Evolutionary conservation across 2,797 vertebrate genomes (phyloP).

Genomic region (Arrhamphus sclerolepis): DNA sequence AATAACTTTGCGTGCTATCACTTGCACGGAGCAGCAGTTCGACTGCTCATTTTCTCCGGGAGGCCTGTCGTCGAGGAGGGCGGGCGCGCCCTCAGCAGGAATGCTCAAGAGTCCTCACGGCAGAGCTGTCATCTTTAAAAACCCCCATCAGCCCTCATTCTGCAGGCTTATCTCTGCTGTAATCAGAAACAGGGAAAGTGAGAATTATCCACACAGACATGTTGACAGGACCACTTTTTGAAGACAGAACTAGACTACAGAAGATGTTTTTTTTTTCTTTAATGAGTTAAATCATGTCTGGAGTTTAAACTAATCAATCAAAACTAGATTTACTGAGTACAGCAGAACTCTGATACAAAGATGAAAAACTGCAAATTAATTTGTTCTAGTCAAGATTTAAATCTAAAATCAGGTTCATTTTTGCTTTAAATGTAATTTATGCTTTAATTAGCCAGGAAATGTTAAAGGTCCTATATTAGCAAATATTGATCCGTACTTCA

Average conservation of each 20-base stretch:
- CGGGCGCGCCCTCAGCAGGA: constrained; percentile 48
- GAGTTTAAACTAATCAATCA: no score
- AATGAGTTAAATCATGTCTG: constrained; percentile 4
- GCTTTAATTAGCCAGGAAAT: no score
- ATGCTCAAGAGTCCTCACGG: constrained; percentile 36
- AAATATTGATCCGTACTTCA: no score
- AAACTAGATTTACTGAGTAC: no score
- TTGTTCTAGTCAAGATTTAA: no score
- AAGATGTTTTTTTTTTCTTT: neutral
- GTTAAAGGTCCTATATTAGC: no score
- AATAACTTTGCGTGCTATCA: constrained; percentile 43
- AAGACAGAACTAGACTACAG: neutral
- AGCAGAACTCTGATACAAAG: no score
- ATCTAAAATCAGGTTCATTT: no score
- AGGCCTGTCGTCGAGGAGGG: constrained; percentile 29
- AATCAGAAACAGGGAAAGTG: no score
- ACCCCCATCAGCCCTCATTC: constrained; percentile 5
- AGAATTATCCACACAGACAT: neutral
- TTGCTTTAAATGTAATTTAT: no score
- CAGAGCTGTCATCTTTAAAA: constrained; percentile 41
- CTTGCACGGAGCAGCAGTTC: constrained; percentile 25
- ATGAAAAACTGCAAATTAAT: no score
- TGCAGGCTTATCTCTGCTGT: constrained; percentile 6
- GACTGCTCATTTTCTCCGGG: neutral
- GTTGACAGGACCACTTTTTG: neutral